Conservation (phyloP, 2,113 vertebrate species). For the Chitala chitala region DNA sequence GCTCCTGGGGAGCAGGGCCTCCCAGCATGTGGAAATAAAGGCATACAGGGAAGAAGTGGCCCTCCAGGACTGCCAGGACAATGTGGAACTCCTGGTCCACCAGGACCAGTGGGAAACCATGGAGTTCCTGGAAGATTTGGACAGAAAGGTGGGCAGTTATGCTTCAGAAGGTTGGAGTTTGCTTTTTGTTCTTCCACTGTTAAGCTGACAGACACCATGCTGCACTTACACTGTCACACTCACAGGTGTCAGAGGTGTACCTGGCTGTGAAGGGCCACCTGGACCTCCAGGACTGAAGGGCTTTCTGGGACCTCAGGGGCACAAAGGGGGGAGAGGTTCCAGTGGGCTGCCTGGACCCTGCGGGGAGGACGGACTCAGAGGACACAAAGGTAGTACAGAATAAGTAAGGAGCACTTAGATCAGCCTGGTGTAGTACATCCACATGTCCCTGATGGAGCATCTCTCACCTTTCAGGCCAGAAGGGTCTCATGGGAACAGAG, state of each 20-base stretch:
- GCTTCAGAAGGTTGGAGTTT: neutral
- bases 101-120: slow-evolving; percentile 44
- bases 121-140: slow-evolving; percentile 41
- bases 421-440: neutral
- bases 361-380: slow-evolving; percentile 50
- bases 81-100: slow-evolving; percentile 42
- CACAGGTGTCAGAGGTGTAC: slow-evolving; percentile 48
- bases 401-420: slow-evolving; percentile 22
- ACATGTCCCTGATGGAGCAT: neutral
- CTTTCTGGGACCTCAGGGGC: slow-evolving; percentile 39
- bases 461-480: neutral
- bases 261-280: slow-evolving; percentile 40
- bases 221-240: too few species aligned
- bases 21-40: slow-evolving; percentile 43
- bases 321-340: slow-evolving; percentile 45
- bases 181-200: too few species aligned
- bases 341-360: slow-evolving; percentile 43
- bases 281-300: slow-evolving; percentile 48
- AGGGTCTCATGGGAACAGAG: neutral
- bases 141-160: slow-evolving; percentile 50
- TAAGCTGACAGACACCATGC: too few species aligned
- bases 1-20: slow-evolving; percentile 33
- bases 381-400: slow-evolving; percentile 56
- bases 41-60: slow-evolving; percentile 47
- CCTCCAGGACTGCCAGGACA: slow-evolving; percentile 45